Base-by-base conservation (phyloP, 2,113 vertebrate species). In the Engraulis encrasicolus region DNA sequence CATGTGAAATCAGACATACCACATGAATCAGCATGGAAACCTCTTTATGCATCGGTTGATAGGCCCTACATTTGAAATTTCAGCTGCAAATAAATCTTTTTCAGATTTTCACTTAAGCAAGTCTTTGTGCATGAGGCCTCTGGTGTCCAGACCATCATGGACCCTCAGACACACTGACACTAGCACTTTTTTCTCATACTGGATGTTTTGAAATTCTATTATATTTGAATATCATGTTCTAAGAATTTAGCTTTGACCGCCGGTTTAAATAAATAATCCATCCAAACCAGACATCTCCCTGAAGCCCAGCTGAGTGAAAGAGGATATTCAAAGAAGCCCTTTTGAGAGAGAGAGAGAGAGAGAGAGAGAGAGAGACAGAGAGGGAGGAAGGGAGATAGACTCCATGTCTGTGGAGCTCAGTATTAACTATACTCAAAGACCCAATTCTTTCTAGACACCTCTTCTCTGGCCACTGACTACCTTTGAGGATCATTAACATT, bases 401-500 rank as follows among this genome's bases (percentile, higher is more conserved):
- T 14, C 1, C 58, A 66, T 66, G n/a, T 66, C 58, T 66, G 58
- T 31, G 27, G 58, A 66, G 2, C 6, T 23, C 58, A 27, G 58
- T 31, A 66, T 14, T 23, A 27, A 66, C 58, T 15, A 66, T 14
- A 66, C 58, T 66, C 58, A 27, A 66, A 66, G 58, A 31, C 12
- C 58, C 58, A 66, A 31, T 66, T 66, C 58, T 66, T 27, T 31
- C 58, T 31, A 9, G 27, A 12, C 14, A 27, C n/a, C 31, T 66
- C 14, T 31, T 31, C 40, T 45, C 40, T 66, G 58, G 4, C 58
- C 23, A n/a, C n/a, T n/a, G n/a, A n/a, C 58, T 31, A 66, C 58
- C n/a, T 66, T 31, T 66, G 58, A 66, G 58, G 58, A 31, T 81
- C 52, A 38, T 81, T 40, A 61, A n/a, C 61, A 58, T 61, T 61